These are phyloP conservation scores for Ypsolopha sequella DNA, from an alignment of 2,888 invertebrate species.

Conservation along the genomic window DNA sequence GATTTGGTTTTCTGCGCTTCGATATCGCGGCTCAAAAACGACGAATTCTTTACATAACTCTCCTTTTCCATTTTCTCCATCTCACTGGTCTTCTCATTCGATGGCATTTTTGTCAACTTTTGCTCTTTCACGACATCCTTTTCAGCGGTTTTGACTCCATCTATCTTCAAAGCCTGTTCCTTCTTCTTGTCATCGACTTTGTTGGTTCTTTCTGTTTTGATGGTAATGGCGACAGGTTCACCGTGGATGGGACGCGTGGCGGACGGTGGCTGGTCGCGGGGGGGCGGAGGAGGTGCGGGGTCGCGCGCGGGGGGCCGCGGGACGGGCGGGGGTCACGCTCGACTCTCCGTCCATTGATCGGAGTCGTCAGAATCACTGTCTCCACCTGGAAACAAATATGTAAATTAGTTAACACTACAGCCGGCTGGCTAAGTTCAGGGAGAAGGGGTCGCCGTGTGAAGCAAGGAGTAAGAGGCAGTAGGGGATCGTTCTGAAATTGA, in stretches of 20 bases:
- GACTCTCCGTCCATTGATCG: slow-evolving; percentile 58
- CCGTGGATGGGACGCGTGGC: slow-evolving; percentile 9
- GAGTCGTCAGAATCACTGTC: slow-evolving; percentile 72
- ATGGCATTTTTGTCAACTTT: no score
- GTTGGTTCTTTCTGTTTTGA: slow-evolving; percentile 15
- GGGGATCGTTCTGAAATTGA: no score
- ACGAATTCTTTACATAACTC: slow-evolving; percentile 41
- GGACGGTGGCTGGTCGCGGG: slow-evolving; percentile 13
- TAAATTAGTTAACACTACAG: no score
- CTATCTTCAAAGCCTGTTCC: neutral
- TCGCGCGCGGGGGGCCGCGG: slow-evolving; percentile 30
- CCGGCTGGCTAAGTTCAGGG: no score
- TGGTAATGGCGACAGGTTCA: slow-evolving; percentile 17
- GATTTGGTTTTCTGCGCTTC: slow-evolving; percentile 29
- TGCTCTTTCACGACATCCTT: neutral
- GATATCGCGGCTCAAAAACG: slow-evolving; percentile 42
- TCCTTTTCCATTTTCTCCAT: slow-evolving; percentile 12
- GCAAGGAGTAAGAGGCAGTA: no score
- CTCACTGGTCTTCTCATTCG: neutral
- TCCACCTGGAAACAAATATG: no score
- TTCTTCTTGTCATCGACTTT: slow-evolving; percentile 1
- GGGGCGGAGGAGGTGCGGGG: slow-evolving; percentile 16
- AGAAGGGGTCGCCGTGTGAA: no score
- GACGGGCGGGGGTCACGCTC: slow-evolving; percentile 60
- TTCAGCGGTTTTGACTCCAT: neutral